Percentiles rank a stretch among this genome's conserved stretches.
Evolutionary conservation across 2,797 vertebrate genomes (phyloP).

Genomic region (Apogon talboti): DNA sequence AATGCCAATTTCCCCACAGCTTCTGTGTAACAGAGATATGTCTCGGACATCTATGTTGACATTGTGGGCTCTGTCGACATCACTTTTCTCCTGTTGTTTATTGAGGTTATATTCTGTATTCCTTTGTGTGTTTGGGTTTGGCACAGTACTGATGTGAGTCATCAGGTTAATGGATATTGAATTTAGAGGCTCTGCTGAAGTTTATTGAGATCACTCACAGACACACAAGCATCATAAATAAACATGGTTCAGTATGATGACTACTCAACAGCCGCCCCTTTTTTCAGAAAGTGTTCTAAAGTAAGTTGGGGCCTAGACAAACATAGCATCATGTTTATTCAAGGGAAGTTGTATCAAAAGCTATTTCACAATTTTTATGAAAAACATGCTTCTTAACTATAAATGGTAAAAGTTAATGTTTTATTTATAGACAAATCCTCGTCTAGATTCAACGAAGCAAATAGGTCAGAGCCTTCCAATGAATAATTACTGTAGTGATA

Average conservation of each 20-base stretch:
- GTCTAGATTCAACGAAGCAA: too few species aligned
- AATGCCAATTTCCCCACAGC: not conserved
- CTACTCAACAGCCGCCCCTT: not conserved
- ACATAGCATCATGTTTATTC: not conserved
- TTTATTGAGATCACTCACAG: slow-evolving; percentile 19
- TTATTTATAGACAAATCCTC: too few species aligned
- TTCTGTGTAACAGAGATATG: not conserved
- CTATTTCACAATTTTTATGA: too few species aligned
- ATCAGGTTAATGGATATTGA: slow-evolving; percentile 25
- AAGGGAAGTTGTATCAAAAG: not conserved
- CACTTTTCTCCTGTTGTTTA: not conserved
- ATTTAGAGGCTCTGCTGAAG: slow-evolving; percentile 5
- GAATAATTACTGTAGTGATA: too few species aligned
- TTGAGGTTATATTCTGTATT: slow-evolving; percentile 4
- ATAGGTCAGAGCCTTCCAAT: too few species aligned
- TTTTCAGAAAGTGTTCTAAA: not conserved
- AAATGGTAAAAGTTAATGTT: too few species aligned
- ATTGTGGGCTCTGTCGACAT: slow-evolving; percentile 27
- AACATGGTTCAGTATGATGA: not conserved
- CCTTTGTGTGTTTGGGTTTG: slow-evolving; percentile 8
- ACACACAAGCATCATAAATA: not conserved
- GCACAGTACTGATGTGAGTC: slow-evolving; percentile 21
- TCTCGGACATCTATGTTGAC: slow-evolving; percentile 2
- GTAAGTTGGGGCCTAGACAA: not conserved
- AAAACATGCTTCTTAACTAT: too few species aligned